Conservation (phyloP, 1,140 invertebrate genomes). For the Medauroidea extradentata region DNA sequence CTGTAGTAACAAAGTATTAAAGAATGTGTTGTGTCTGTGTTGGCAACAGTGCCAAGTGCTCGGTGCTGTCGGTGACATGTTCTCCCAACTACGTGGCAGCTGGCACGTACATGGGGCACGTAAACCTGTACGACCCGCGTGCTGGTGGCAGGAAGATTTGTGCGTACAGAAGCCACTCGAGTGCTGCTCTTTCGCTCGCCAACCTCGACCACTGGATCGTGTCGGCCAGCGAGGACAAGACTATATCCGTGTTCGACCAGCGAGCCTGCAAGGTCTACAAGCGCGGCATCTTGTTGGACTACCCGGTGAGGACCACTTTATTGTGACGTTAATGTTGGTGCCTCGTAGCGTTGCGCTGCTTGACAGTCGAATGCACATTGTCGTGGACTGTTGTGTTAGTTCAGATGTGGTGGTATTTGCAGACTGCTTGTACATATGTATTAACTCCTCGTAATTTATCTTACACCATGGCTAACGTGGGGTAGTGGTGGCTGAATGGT, state of each 20-base stretch:
- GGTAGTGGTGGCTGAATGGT: no score
- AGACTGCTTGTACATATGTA: no score
- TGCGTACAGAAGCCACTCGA: slow-evolving; percentile 33
- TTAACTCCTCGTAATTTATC: no score
- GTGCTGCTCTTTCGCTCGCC: slow-evolving; percentile 35
- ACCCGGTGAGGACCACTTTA: background rate
- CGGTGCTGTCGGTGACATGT: slow-evolving; percentile 7
- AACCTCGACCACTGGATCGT: slow-evolving; percentile 40
- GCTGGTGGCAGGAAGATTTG: slow-evolving; percentile 19
- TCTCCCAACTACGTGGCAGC: slow-evolving; percentile 25
- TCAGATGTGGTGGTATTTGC: no score
- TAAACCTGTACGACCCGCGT: slow-evolving; percentile 39
- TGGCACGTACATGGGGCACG: slow-evolving; percentile 33
- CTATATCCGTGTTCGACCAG: slow-evolving; percentile 40
- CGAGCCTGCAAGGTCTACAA: slow-evolving; percentile 31
- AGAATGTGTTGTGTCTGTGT: no score
- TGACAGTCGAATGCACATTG: no score
- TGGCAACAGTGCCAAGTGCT: background rate
- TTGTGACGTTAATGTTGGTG: no score
- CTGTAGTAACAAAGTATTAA: no score
- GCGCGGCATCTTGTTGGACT: background rate
- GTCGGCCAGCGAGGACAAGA: slow-evolving; percentile 42
- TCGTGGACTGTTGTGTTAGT: no score
- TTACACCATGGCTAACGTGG: no score
- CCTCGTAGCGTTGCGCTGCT: no score